phyloP scores from a whole-genome alignment of 2,113 vertebrate species.

The Bos indicus region DNA sequence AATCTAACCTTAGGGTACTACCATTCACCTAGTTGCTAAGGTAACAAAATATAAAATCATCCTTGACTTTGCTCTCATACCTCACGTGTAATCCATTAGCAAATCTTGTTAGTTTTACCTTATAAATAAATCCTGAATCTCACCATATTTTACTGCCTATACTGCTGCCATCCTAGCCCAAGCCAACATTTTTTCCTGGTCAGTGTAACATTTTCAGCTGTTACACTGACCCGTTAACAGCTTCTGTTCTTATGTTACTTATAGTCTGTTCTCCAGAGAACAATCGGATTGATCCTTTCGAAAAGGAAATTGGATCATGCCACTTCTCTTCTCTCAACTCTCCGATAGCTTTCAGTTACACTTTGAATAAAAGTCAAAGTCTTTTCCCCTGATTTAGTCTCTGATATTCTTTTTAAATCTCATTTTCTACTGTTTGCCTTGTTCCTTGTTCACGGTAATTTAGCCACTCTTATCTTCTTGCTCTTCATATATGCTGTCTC shows the following conservation, averaged over 20 bases:
- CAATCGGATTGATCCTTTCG: not conserved
- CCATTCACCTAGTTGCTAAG: not conserved
- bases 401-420: not conserved
- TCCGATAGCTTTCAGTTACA: not conserved
- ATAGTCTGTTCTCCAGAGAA: not conserved
- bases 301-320: not conserved
- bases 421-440: not conserved
- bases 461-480: not conserved
- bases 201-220: not conserved
- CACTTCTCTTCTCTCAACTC: not conserved
- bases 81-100: not conserved
- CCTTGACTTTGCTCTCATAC: not conserved
- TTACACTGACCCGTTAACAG: not conserved
- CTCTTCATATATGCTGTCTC: not conserved
- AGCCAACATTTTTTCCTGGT: not conserved
- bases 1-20: not conserved
- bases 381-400: not conserved
- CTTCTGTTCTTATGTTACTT: not conserved
- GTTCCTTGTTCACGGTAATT: not conserved
- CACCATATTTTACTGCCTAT: not conserved
- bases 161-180: not conserved
- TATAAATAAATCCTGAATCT: not conserved
- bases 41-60: not conserved
- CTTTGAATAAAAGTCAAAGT: slow-evolving; percentile 3
- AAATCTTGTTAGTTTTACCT: not conserved